Evolutionary conservation across 2,888 invertebrate genomes (phyloP).

Genomic region (Exocentrus adspersus): DNA sequence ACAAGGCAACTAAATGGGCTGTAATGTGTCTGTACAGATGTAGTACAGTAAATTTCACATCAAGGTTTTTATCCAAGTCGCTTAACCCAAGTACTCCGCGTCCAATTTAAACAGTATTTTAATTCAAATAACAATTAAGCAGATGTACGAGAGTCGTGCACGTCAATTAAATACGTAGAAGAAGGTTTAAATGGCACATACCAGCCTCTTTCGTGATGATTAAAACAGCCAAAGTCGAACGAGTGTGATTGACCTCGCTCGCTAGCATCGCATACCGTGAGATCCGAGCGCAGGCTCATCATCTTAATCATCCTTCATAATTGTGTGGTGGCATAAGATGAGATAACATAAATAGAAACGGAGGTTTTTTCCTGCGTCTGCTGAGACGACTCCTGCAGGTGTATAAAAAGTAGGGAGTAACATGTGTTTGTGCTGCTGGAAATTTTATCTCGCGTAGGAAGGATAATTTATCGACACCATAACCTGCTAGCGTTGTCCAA

Average conservation of each 20-base stretch:
- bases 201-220: conserved; percentile 47
- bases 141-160: conserved; percentile 52
- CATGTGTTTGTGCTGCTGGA: conserved; percentile 23
- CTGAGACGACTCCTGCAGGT: conserved; percentile 23
- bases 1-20: neutral
- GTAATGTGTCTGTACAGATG: conserved; percentile 6
- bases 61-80: conserved; percentile 31
- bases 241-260: conserved; percentile 49
- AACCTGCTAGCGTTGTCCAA: no score
- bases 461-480: neutral
- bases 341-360: conserved; percentile 28
- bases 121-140: conserved; percentile 53
- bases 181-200: conserved; percentile 48
- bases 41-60: conserved; percentile 27
- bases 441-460: neutral
- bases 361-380: conserved; percentile 7
- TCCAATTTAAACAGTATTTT: conserved; percentile 49
- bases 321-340: conserved; percentile 12
- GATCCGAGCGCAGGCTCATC: conserved; percentile 24
- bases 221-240: conserved; percentile 46
- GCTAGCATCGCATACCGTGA: conserved; percentile 30
- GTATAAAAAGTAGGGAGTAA: conserved; percentile 22
- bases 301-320: conserved; percentile 26
- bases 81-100: conserved; percentile 37
- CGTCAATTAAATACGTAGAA: conserved; percentile 49